Evolutionary conservation across 1,140 invertebrate species (phyloP).

Genomic region (Eumeta japonica): DNA sequence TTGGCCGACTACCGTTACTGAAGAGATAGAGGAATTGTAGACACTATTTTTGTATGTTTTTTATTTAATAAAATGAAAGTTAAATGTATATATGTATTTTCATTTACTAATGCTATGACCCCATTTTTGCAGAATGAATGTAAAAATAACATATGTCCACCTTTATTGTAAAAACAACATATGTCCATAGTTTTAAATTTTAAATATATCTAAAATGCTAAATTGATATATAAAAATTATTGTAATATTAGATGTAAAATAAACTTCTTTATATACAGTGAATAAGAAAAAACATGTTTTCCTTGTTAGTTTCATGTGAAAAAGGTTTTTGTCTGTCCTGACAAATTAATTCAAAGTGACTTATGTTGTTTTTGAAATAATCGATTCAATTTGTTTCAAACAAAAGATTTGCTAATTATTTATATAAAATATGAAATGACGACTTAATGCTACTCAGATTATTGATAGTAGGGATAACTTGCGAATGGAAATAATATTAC

Average conservation of each 20-base stretch:
- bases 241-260: not conserved
- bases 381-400: slow-evolving; percentile 1
- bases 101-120: too few species aligned
- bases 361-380: slow-evolving; percentile 1
- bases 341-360: too few species aligned
- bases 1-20: not conserved
- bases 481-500: too few species aligned
- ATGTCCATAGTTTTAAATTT: not conserved
- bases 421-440: too few species aligned
- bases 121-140: too few species aligned
- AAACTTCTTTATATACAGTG: not conserved
- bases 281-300: slow-evolving; percentile 1
- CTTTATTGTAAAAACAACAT: slow-evolving; percentile 1
- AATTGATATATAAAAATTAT: not conserved
- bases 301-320: not conserved
- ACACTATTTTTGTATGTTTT: too few species aligned
- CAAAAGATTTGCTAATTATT: too few species aligned
- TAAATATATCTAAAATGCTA: not conserved
- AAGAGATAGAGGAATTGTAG: not conserved
- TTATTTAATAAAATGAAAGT: not conserved
- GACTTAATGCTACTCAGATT: too few species aligned
- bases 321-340: not conserved
- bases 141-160: not conserved
- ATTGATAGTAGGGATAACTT: too few species aligned
- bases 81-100: not conserved